Evolutionary conservation across 2,113 vertebrate species (phyloP), one percentile per base, ranked within the genome.

Genomic region (Pachycephala philippinensis): DNA sequence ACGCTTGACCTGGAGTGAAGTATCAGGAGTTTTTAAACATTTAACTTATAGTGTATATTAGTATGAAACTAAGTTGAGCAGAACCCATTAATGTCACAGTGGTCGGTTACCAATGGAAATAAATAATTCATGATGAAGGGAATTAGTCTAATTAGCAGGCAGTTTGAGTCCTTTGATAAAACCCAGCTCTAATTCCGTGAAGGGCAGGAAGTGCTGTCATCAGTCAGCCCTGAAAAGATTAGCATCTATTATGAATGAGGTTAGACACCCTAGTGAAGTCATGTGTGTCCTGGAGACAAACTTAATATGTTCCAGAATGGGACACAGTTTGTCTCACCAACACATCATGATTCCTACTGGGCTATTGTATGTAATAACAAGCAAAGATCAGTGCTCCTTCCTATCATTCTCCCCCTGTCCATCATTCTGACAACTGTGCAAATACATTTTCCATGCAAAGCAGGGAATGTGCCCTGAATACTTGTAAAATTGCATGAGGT

Each of bases 71-170:
- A 99, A 98, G 97, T 98, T 98, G 98, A 98, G 98, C 98, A 97
- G 98, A 99, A 99, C 98, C 98, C 98, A 98, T 99, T 98, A 99
- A 99, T 98, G 98, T 99, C 98, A 98, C 98, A 98, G 98, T 98
- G 98, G 99, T 99, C 98, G 97, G 98, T 99, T 99, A 99, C 98
- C 99, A 99, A 98, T 99, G 98, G 98, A 98, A 99, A 99, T 99
- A 99, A 99, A 99, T 99, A 99, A 99, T 99, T 99, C 99, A 99
- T 99, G 99, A 98, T 98, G 98, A 98, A 98, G 98, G 98, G 99
- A 99, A 99, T 98, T 98, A 99, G 99, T 99, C 98, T 99, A 99
- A 99, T 99, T 99, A 99, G 99, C 98, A 99, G 98, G 99, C 99
- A 99, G 99, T 99, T 99, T 99, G 98, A 98, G 98, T 99, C 98